Base-by-base conservation (phyloP, 2,797 vertebrate species). In the Vipera latastei region DNA sequence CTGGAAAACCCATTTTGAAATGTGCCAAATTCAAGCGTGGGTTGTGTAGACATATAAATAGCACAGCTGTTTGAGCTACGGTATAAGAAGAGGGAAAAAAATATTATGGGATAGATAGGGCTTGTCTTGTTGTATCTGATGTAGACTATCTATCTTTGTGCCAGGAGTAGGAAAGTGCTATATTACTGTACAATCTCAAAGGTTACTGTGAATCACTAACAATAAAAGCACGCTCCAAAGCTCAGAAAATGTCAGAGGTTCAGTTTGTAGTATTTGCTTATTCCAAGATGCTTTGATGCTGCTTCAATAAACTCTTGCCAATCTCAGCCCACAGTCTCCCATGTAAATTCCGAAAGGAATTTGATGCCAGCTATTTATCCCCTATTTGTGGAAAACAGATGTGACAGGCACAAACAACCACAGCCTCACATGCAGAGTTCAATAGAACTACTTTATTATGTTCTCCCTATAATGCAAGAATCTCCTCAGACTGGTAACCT, bases 301-400 rank as follows among this genome's bases (percentile, higher is more conserved):
- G 8, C 73, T 83, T 48, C 73, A 83, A 48, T 83, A 83, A 48
- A 48, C 73, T 48, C 38, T 83, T 83, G 73, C 73, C 73, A 48
- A 4, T 83, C 32, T 83, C 73, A 83, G 73, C 73, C 20, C 73
- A 83, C 73, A 83, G 18, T 25, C 38, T 83, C 73, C 73, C 73
- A 48, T 32, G 94, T 93, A 96, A 95, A 48, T 83, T 48, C 38
- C 25, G 4, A 48, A 83, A 38, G 8, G 73, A 44, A 48, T 83
- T 83, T 83, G 73, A 83, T 83, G 73, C 20, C 73, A 83, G 73
- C 38, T 25, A 38, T 83, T 83, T 48, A 11, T 8, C 20, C 7
- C 9, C 13, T 57, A 1, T 48, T 83, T 48, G 20, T 25, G 38
- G 20, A 48, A 83, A 83, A 83, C 38, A 44, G 20, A 83, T 48